These are phyloP conservation scores for Punctoribates punctum DNA, from an alignment of 2,888 invertebrate species.

Conservation along the genomic window DNA sequence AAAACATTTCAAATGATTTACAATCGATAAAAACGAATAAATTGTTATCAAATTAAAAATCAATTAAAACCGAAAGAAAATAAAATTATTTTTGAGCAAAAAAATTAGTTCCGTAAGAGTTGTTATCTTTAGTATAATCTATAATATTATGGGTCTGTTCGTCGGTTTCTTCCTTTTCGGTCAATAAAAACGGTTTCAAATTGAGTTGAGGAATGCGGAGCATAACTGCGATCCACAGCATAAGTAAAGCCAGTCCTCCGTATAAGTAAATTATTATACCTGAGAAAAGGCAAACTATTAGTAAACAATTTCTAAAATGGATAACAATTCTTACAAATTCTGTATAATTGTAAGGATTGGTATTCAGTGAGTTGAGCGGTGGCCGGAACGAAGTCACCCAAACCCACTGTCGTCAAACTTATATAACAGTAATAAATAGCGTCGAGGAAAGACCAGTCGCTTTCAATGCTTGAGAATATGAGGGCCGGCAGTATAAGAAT, in stretches of 20 bases:
- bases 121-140: background rate
- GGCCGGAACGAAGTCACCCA: conserved; percentile 79
- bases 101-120: background rate
- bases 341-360: conserved; percentile 22
- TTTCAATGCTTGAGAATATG: conserved; percentile 68
- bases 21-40: background rate
- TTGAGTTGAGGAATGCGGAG: conserved; percentile 40
- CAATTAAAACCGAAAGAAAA: background rate
- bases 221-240: conserved; percentile 43
- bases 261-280: conserved; percentile 41
- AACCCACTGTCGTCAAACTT: conserved; percentile 79
- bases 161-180: conserved; percentile 34
- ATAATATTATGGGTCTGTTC: background rate
- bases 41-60: background rate
- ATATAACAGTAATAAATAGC: conserved; percentile 88
- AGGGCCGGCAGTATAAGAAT: conserved; percentile 66
- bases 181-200: conserved; percentile 39
- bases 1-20: background rate
- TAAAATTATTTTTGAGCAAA: conserved; percentile 9
- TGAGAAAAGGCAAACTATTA: background rate
- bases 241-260: conserved; percentile 41
- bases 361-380: background rate
- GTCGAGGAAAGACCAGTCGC: conserved; percentile 75
- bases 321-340: conserved; percentile 24
- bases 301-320: background rate